phyloP scores from a whole-genome alignment of 2,113 vertebrate genomes.

The Alectura lathami region DNA sequence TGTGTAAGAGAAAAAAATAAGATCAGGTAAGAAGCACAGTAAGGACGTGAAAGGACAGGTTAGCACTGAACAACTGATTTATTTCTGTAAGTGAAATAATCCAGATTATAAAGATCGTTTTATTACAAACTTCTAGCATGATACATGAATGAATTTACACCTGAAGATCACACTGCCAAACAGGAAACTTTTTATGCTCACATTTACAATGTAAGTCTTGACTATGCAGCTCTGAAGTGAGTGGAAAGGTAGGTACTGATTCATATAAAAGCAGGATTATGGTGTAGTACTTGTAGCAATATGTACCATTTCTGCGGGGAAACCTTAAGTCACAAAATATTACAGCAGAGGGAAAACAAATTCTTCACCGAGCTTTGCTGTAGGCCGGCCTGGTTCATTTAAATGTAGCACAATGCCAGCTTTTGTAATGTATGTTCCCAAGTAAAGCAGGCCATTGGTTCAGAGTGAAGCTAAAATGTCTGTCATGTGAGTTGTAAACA shows the following conservation, averaged over 20 bases:
- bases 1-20: background rate
- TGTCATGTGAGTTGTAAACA: constrained; percentile 62
- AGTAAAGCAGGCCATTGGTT: constrained; percentile 56
- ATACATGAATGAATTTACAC: background rate
- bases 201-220: background rate
- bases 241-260: background rate
- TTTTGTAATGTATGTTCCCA: background rate
- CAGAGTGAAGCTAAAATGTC: constrained; percentile 29
- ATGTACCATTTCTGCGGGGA: background rate
- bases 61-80: background rate
- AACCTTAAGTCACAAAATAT: background rate
- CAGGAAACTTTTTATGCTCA: background rate
- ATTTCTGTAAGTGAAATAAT: background rate
- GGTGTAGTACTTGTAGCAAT: background rate
- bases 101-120: background rate
- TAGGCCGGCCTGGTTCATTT: constrained; percentile 50
- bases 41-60: background rate
- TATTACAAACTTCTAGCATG: background rate
- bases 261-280: background rate
- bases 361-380: constrained; percentile 20
- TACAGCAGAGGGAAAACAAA: background rate
- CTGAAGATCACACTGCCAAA: constrained; percentile 4
- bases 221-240: background rate
- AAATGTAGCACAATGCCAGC: constrained; percentile 26
- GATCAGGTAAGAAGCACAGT: background rate